A percentile compares a stretch with the other conserved stretches of the same genome.
These are phyloP conservation scores for Sternarchorhynchus goeldii DNA, from an alignment of 2,797 vertebrate genomes.

Conservation along the genomic window DNA sequence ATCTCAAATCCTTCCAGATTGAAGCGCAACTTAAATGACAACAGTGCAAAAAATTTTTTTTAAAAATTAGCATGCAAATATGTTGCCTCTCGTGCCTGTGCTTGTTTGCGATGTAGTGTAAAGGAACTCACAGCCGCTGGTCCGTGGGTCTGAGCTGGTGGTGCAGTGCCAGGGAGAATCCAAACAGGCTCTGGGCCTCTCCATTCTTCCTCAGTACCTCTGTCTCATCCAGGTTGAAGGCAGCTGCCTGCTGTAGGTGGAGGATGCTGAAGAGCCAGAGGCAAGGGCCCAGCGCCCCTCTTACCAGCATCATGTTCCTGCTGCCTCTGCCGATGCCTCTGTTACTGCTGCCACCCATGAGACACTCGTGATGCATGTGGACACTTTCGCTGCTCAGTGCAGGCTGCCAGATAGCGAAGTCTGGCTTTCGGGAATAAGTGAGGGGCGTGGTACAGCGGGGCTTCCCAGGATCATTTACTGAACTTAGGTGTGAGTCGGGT, in stretches of 20 bases:
- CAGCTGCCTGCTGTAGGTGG: slow-evolving; percentile 31
- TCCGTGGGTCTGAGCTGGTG: slow-evolving; percentile 65
- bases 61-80: neutral
- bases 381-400: neutral
- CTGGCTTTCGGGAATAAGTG: neutral
- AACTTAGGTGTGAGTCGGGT: slow-evolving; percentile 25
- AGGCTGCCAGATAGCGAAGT: neutral
- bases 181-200: slow-evolving; percentile 78
- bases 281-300: too few species aligned
- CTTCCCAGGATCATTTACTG: slow-evolving; percentile 14
- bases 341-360: too few species aligned
- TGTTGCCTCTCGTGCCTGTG: too few species aligned
- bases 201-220: slow-evolving; percentile 77
- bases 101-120: too few species aligned
- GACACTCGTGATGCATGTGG: too few species aligned
- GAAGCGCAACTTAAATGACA: neutral
- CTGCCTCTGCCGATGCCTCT: too few species aligned
- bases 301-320: too few species aligned
- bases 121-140: too few species aligned
- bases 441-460: neutral
- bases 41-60: neutral
- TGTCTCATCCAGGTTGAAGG: slow-evolving; percentile 80
- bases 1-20: neutral
- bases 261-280: too few species aligned
- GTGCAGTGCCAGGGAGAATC: slow-evolving; percentile 85